Base-by-base conservation (phyloP, 1,140 invertebrate genomes). In the Sycophaga agraensis region DNA sequence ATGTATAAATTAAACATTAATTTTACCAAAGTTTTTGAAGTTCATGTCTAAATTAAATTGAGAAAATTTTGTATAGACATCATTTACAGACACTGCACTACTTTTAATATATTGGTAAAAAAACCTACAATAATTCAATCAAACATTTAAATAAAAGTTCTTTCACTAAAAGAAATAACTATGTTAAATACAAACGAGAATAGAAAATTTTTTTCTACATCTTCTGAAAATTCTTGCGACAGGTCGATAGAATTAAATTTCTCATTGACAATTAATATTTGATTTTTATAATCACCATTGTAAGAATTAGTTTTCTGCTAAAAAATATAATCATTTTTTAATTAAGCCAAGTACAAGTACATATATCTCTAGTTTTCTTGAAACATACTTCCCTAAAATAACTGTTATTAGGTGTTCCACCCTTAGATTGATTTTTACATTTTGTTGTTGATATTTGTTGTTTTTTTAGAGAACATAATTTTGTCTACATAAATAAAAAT, bases 41-140 rank as follows among this genome's bases (percentile, higher is more conserved):
- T 17, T n/a, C 1, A 65, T 31, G 14, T 51, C 34, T 24, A 57
- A 14, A 1, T 46, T 48, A 14, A 51, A 16, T 39, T 61, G 54
- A 35, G 26, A 22, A 48, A 42, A 48, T 31, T 59, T 53, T 39
- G 16, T 9, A 42, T 63, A 56, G 8, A 49, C 5, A 62, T 62
- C 59, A 49, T 24, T n/a, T 40, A 62, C 8, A 17, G n/a, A 31
- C 3, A 59, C 55, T 11, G 40, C 46, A 57, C 57, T 66, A 8
- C 54, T 53, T 14, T 21, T 16, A 39, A 70, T 63, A 19, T 65
- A 65, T 1, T 63, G 26, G 45, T 63, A 55, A 28, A 68, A 65
- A 17, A 63, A 22, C 19, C 67, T 68, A 19, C 9, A 37, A n/a
- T 60, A 40, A 48, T 59, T 4, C 28, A 31, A 59, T 58, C 45